These are phyloP conservation scores for Orthosia gothica DNA, from an alignment of 2,888 invertebrate species.

Conservation along the genomic window DNA sequence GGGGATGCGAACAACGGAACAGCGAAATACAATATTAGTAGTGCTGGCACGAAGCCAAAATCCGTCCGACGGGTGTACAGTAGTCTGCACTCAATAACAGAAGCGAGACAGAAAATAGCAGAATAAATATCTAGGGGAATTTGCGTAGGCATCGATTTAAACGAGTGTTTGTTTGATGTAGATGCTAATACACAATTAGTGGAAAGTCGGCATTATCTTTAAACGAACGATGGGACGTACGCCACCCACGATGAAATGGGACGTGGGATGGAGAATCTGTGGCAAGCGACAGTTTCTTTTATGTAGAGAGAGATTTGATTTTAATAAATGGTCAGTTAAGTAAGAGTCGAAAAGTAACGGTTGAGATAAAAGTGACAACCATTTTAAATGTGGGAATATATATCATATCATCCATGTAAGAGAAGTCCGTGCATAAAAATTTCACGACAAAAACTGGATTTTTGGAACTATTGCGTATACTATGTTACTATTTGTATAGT, in stretches of 20 bases:
- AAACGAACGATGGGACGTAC: background rate
- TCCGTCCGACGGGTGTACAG: constrained; percentile 32
- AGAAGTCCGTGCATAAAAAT: background rate
- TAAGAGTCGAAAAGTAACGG: background rate
- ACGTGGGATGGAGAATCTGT: background rate
- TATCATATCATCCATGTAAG: background rate
- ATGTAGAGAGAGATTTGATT: background rate
- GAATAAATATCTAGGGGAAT: constrained; percentile 59
- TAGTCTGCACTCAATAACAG: constrained; percentile 59
- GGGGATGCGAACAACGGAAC: constrained; percentile 48
- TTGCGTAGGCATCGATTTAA: constrained; percentile 28
- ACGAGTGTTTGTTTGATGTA: constrained; percentile 12
- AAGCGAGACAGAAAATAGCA: constrained; percentile 64
- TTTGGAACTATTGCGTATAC: too few species aligned
- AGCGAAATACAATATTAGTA: constrained; percentile 46
- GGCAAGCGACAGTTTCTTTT: background rate
- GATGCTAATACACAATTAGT: background rate
- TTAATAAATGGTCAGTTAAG: background rate
- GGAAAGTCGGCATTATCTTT: background rate
- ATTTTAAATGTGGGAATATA: background rate
- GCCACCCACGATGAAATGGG: background rate
- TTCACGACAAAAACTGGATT: background rate
- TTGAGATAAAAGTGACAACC: background rate
- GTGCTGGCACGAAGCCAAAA: constrained; percentile 69
- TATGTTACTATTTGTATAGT: too few species aligned